Evolutionary conservation across 2,113 vertebrate genomes (phyloP).

Genomic region (Tichodroma muraria): DNA sequence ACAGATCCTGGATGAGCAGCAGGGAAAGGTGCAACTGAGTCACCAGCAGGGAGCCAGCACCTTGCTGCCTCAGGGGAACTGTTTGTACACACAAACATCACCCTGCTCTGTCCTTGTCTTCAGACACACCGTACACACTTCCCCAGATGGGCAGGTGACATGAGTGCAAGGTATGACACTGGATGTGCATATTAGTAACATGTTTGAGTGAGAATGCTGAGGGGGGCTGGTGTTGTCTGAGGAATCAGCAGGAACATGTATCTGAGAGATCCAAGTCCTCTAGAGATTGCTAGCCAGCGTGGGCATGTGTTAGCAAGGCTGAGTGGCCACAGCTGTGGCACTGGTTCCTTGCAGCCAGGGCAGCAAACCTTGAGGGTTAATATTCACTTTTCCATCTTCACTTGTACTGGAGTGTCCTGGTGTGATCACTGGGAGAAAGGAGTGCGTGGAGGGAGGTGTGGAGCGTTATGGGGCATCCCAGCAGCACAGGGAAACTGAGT

Average conservation of each 20-base stretch:
- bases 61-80: background rate
- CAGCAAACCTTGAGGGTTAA: background rate
- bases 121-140: background rate
- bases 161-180: background rate
- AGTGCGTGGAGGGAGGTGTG: accelerated
- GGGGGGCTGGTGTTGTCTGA: background rate
- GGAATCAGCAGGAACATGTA: accelerated
- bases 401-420: background rate
- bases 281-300: accelerated
- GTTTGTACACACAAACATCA: background rate
- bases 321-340: background rate
- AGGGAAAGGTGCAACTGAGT: background rate
- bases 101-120: background rate
- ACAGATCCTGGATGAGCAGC: background rate
- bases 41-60: background rate
- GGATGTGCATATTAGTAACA: background rate
- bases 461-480: accelerated
- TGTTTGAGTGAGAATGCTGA: background rate
- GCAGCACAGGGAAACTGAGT: background rate
- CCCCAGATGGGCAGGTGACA: constrained; percentile 29
- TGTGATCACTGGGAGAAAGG: background rate
- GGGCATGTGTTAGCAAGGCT: background rate
- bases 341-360: background rate
- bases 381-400: background rate
- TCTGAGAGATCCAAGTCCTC: background rate